Conservation (phyloP, 92 coral and sea anemone genomes). For the Porites lobata region DNA sequence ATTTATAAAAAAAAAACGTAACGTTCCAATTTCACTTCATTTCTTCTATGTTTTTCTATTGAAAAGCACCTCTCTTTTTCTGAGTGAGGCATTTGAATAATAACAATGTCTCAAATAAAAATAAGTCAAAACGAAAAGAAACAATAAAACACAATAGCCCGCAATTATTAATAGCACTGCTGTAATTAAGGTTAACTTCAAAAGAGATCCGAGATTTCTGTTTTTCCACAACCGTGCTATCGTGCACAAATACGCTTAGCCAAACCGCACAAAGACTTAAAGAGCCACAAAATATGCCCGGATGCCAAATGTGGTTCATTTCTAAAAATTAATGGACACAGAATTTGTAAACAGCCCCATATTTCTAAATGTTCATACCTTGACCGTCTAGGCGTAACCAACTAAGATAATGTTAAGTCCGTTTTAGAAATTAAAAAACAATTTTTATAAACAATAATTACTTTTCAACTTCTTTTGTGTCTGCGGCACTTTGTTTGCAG, state of each 20-base stretch:
- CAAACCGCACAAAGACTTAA: background rate
- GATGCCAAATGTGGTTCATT: background rate
- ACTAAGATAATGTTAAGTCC: background rate
- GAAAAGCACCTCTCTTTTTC: too few relatives aligned
- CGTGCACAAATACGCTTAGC: background rate
- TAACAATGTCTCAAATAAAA: background rate
- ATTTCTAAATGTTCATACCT: background rate
- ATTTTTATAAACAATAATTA: slow-evolving; percentile 15
- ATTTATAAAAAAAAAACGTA: too few relatives aligned
- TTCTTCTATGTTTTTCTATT: background rate
- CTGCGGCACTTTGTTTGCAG: slow-evolving; percentile 12
- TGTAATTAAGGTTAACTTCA: slow-evolving; percentile 24
- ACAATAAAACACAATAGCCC: slow-evolving; percentile 14
- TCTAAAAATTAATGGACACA: background rate
- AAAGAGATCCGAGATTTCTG: slow-evolving; percentile 22
- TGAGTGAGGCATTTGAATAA: background rate
- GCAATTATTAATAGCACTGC: slow-evolving; percentile 14
- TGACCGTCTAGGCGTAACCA: background rate
- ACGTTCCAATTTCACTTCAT: background rate
- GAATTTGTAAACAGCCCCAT: background rate
- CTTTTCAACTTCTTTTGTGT: slow-evolving; percentile 23
- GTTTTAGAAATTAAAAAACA: slow-evolving; percentile 3
- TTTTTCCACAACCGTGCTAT: background rate
- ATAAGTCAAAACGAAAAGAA: slow-evolving; percentile 1
- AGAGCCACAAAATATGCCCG: background rate